These are phyloP conservation scores for Eretmochelys imbricata DNA, from an alignment of 2,113 vertebrate genomes.

Conservation along the genomic window DNA sequence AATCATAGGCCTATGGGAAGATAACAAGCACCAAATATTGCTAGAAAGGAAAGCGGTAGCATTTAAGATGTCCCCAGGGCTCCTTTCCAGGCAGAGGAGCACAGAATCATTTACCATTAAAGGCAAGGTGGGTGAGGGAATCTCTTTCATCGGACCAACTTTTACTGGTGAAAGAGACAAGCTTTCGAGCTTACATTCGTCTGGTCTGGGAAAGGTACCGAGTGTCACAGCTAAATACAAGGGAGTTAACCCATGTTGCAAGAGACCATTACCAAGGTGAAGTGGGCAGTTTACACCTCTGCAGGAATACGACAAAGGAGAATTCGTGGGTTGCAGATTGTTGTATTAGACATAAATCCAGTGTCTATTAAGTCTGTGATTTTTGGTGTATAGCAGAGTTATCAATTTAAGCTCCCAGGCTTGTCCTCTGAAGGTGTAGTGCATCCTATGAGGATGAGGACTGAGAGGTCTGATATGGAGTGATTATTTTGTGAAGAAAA, in stretches of 20 bases:
- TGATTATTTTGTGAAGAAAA: background rate
- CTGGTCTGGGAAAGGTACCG: background rate
- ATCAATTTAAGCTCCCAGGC: background rate
- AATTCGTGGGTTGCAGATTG: background rate
- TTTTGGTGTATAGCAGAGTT: background rate
- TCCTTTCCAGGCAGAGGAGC: background rate
- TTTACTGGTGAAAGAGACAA: background rate
- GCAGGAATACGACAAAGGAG: background rate
- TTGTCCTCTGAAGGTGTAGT: no score
- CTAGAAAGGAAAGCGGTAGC: background rate
- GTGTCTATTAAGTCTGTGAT: background rate
- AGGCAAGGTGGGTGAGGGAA: background rate
- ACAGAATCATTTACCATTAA: background rate
- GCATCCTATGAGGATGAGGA: background rate
- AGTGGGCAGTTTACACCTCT: background rate
- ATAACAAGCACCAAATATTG: background rate
- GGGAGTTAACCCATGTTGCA: no score
- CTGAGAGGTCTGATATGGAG: background rate
- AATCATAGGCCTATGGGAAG: slow-evolving; percentile 90
- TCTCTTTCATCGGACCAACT: background rate
- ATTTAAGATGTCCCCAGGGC: background rate
- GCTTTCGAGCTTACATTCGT: background rate
- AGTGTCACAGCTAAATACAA: background rate
- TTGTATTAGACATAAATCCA: background rate
- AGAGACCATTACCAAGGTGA: background rate